Conservation (phyloP, 2,113 vertebrate species). For the Bambusicola thoracicus region DNA sequence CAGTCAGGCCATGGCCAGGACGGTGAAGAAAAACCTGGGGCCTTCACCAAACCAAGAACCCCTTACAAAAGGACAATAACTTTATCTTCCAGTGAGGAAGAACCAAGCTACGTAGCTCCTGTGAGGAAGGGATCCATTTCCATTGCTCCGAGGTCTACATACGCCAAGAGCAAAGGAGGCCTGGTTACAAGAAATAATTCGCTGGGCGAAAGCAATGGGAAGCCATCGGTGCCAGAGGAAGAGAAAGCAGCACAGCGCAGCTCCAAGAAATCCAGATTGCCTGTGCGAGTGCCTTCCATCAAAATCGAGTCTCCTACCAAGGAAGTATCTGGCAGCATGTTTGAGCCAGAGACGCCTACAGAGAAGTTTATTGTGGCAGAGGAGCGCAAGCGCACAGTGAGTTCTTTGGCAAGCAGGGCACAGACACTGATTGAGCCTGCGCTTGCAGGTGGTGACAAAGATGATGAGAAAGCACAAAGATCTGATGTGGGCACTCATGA, state of each 20-base stretch:
- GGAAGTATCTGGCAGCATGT: background rate
- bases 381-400: background rate
- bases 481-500: background rate
- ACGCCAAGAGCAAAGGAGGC: slow-evolving; percentile 16
- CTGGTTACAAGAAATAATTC: background rate
- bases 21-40: background rate
- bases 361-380: slow-evolving; percentile 11
- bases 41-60: slow-evolving; percentile 17
- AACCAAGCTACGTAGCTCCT: slow-evolving; percentile 23
- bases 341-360: background rate
- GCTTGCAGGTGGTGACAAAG: slow-evolving; percentile 29
- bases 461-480: background rate
- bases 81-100: slow-evolving; percentile 72
- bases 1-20: slow-evolving; percentile 27
- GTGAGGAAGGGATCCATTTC: slow-evolving; percentile 28
- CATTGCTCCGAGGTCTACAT: background rate
- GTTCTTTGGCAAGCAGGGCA: slow-evolving; percentile 33
- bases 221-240: slow-evolving; percentile 8
- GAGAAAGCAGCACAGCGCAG: slow-evolving; percentile 15
- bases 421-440: slow-evolving; percentile 71
- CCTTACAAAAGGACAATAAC: slow-evolving; percentile 56
- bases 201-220: slow-evolving; percentile 1
- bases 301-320: background rate
- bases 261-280: slow-evolving; percentile 71
- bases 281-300: slow-evolving; percentile 40